These are phyloP conservation scores for Phalanger gymnotis DNA, from an alignment of 2,797 vertebrate species.

Conservation along the genomic window DNA sequence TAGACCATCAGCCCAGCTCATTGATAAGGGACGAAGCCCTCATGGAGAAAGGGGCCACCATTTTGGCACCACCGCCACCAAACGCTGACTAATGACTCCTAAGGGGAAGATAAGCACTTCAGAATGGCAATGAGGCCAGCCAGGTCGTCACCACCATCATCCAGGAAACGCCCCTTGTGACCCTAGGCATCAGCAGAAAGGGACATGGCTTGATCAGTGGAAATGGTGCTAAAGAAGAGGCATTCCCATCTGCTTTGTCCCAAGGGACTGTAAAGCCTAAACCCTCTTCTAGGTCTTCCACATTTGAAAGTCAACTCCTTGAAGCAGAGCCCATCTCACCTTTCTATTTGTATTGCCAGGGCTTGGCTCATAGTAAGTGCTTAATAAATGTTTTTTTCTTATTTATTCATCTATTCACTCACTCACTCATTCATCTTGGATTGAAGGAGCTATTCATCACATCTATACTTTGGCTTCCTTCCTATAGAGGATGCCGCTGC, in stretches of 20 bases:
- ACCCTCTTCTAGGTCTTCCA: neutral
- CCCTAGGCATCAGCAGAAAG: neutral
- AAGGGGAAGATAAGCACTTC: neutral
- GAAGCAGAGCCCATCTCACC: neutral
- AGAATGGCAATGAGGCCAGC: neutral
- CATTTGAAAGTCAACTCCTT: neutral
- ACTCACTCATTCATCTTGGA: neutral
- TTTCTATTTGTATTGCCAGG: neutral
- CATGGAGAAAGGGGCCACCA: neutral
- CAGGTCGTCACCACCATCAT: neutral
- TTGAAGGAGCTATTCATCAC: neutral
- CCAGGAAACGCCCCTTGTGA: neutral
- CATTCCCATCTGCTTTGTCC: neutral
- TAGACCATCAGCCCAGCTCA: neutral
- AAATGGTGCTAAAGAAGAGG: neutral
- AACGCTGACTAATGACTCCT: neutral
- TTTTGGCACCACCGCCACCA: neutral
- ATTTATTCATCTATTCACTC: neutral
- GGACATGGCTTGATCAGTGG: neutral
- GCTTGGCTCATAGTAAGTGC: neutral
- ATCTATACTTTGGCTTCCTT: neutral
- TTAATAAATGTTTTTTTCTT: neutral
- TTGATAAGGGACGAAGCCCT: neutral
- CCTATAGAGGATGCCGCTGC: neutral
- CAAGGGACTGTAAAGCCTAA: neutral